Percentiles rank a stretch among this genome's conserved stretches.
Conservation (phyloP, 2,797 vertebrate genomes). For the Lithobates sylvaticus region DNA sequence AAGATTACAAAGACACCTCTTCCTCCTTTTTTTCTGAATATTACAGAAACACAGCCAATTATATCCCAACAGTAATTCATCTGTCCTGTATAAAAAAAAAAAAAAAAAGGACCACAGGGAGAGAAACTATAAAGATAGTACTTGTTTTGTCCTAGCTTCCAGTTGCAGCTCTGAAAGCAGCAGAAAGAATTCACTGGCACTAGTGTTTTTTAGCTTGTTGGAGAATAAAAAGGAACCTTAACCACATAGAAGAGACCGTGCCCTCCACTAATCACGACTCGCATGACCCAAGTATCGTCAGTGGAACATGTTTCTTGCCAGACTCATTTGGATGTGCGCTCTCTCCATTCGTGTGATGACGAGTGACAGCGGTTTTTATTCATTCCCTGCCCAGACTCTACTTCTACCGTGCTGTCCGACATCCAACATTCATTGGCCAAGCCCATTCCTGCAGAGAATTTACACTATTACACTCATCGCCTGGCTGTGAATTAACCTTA, state of each 20-base stretch:
- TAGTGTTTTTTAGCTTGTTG: conserved; percentile 54
- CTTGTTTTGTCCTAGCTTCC: conserved; percentile 71
- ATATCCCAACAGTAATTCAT: conserved; percentile 78
- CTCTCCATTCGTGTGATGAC: conserved; percentile 1
- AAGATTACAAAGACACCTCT: conserved; percentile 76
- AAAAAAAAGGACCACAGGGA: conserved; percentile 68
- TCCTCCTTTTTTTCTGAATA: conserved; percentile 69
- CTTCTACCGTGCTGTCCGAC: conserved; percentile 11
- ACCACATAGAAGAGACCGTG: conserved; percentile 57
- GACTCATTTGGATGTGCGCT: not conserved
- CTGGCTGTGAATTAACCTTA: not conserved
- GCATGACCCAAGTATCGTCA: conserved; percentile 32
- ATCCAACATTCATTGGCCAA: conserved; percentile 18
- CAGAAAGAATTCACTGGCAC: conserved; percentile 60
- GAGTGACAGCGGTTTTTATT: conserved; percentile 30
- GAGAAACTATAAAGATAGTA: conserved; percentile 71
- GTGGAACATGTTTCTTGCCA: conserved; percentile 37
- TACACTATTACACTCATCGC: not conserved
- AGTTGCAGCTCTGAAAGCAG: conserved; percentile 62
- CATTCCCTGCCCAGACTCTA: conserved; percentile 33
- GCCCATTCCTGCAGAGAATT: not conserved
- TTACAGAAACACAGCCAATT: conserved; percentile 80
- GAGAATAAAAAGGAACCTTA: conserved; percentile 64
- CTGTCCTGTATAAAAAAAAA: conserved; percentile 70
- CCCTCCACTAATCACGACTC: conserved; percentile 29